Percentiles rank a stretch among this genome's conserved stretches.
Conservation (phyloP, 2,888 invertebrate genomes). For the Epicampocera succincta region DNA sequence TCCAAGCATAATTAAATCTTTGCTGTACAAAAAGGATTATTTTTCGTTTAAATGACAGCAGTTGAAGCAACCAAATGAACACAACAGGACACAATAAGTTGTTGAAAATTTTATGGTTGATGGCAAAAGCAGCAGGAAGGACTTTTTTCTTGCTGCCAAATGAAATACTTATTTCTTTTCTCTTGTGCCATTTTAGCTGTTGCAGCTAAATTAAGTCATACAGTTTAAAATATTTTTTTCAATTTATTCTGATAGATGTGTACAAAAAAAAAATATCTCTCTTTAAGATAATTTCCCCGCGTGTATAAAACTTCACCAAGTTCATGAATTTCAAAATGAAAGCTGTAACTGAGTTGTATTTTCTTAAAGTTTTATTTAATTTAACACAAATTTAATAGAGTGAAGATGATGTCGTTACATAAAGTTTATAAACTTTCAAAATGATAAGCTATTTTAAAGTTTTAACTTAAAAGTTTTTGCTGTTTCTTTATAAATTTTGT, state of each 20-base stretch:
- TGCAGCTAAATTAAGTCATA: conserved; percentile 12
- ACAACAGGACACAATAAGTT: neutral
- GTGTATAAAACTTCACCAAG: no score
- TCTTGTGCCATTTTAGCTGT: conserved; percentile 29
- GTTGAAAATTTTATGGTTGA: conserved; percentile 31
- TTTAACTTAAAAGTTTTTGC: no score
- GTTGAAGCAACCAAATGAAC: conserved; percentile 4
- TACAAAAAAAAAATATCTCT: neutral
- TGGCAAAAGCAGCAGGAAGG: conserved; percentile 12
- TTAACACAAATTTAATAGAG: no score
- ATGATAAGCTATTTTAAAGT: no score
- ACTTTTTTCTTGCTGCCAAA: neutral
- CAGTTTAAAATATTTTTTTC: neutral
- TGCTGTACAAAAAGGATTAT: neutral
- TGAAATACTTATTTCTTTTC: neutral
- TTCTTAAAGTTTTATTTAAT: no score
- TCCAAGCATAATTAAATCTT: conserved; percentile 36
- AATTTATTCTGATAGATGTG: neutral
- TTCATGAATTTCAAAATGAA: neutral
- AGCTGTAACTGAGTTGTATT: no score
- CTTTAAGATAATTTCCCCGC: no score
- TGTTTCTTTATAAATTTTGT: no score
- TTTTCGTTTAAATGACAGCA: conserved; percentile 5
- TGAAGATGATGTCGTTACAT: no score
- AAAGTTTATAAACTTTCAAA: no score